These are phyloP conservation scores for Trypoxylon attenuatum DNA, from an alignment of 2,888 invertebrate species.

Conservation along the genomic window DNA sequence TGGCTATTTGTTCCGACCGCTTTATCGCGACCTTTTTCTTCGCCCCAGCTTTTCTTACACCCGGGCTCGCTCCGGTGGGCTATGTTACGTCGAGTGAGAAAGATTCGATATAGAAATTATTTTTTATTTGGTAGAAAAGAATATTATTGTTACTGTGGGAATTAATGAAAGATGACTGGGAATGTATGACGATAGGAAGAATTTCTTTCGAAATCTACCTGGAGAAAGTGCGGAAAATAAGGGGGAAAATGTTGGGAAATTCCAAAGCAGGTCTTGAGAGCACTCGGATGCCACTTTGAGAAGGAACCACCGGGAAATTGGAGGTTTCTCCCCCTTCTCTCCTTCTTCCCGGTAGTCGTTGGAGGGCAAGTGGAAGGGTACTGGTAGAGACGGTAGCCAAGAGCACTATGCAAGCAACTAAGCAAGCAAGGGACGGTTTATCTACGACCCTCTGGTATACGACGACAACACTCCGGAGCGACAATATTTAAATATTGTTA, in stretches of 20 bases:
- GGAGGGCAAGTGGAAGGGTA: slow-evolving; percentile 34
- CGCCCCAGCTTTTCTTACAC: neutral
- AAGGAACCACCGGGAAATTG: neutral
- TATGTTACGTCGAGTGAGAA: too few relatives aligned
- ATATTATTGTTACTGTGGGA: too few relatives aligned
- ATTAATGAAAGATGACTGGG: too few relatives aligned
- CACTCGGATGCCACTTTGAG: neutral
- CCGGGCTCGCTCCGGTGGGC: neutral
- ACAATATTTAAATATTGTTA: slow-evolving; percentile 71
- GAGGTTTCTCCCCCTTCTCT: slow-evolving; percentile 21
- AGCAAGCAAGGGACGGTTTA: slow-evolving; percentile 66
- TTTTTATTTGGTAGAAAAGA: too few relatives aligned
- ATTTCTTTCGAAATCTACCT: neutral
- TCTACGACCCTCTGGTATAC: slow-evolving; percentile 56
- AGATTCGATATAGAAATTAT: too few relatives aligned
- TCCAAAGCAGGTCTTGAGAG: neutral
- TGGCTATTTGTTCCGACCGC: slow-evolving; percentile 26
- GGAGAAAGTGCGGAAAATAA: neutral
- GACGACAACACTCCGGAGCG: slow-evolving; percentile 47
- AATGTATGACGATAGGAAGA: neutral
- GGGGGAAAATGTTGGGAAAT: neutral
- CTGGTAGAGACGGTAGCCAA: slow-evolving; percentile 53
- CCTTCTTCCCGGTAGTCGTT: too few relatives aligned
- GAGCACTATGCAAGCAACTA: slow-evolving; percentile 63
- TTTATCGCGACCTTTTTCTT: slow-evolving; percentile 18